Evolutionary conservation across 2,888 invertebrate genomes (phyloP).

Genomic region (Augochlorella aurata): DNA sequence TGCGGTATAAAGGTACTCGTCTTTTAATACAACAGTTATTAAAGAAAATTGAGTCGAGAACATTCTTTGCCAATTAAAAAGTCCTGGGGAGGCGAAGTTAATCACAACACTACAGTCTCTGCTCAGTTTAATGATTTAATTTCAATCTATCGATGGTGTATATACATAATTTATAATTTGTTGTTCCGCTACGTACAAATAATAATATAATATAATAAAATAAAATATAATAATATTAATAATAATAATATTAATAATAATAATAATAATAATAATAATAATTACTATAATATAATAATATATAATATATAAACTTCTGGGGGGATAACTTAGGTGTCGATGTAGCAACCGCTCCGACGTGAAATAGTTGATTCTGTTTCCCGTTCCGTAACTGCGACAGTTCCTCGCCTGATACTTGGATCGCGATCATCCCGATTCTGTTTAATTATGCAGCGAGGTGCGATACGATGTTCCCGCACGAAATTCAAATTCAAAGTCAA

Average conservation of each 20-base stretch:
- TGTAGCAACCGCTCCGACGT: constrained; percentile 60
- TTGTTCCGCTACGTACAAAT: constrained; percentile 76
- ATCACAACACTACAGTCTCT: constrained; percentile 34
- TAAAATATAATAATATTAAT: constrained; percentile 61
- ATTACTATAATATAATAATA: constrained; percentile 66
- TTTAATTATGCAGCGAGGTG: constrained; percentile 49
- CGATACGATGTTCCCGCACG: constrained; percentile 14
- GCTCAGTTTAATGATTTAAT: constrained; percentile 67
- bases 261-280: constrained; percentile 55
- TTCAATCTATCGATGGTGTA: constrained; percentile 68
- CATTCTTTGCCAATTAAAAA: background rate
- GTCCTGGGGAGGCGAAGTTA: background rate
- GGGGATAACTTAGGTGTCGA: constrained; percentile 65
- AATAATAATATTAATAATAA: constrained; percentile 59
- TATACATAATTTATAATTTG: constrained; percentile 79
- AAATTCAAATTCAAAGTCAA: background rate
- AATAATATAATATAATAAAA: constrained; percentile 73
- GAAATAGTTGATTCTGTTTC: constrained; percentile 44
- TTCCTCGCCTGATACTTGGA: constrained; percentile 25
- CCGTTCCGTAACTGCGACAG: constrained; percentile 35
- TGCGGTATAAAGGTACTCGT: no score
- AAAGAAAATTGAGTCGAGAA: no score
- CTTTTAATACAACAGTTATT: no score
- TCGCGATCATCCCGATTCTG: constrained; percentile 12
- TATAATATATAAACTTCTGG: constrained; percentile 66